Conservation (phyloP, 2,888 invertebrate species). For the Rotaria macrura region DNA sequence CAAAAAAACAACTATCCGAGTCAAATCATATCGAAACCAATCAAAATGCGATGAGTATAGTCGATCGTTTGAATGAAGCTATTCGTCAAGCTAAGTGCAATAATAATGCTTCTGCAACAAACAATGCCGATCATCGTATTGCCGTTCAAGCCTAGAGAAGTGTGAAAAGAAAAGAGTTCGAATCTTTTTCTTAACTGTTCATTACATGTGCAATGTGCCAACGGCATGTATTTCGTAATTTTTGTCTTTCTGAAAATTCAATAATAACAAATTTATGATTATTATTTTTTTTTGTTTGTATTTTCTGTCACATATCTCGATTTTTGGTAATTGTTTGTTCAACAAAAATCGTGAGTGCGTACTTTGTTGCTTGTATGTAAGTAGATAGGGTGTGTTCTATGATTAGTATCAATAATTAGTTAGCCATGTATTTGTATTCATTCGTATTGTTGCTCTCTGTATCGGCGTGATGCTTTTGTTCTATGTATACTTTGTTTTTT, state of each 20-base stretch:
- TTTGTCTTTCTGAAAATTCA: neutral
- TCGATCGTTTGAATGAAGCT: neutral
- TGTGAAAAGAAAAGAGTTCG: neutral
- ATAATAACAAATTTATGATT: neutral
- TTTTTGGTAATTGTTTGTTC: neutral
- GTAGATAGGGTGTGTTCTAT: neutral
- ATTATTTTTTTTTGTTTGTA: too few species aligned
- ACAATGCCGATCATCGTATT: neutral
- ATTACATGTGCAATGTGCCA: neutral
- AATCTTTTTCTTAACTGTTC: neutral
- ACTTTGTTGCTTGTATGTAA: neutral
- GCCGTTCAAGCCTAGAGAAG: neutral
- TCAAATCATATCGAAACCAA: neutral
- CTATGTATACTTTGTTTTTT: neutral
- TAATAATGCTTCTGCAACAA: neutral
- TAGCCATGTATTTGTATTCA: constrained; percentile 6
- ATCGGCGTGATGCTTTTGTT: neutral
- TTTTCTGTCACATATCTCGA: neutral
- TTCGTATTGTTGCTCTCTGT: neutral
- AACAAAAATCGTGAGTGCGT: neutral
- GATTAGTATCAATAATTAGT: neutral
- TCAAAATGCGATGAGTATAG: neutral
- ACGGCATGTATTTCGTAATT: neutral
- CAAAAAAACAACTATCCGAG: neutral
- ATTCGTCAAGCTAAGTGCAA: neutral